Conservation (phyloP, 2,113 vertebrate genomes). For the Dendropsophus ebraccatus region DNA sequence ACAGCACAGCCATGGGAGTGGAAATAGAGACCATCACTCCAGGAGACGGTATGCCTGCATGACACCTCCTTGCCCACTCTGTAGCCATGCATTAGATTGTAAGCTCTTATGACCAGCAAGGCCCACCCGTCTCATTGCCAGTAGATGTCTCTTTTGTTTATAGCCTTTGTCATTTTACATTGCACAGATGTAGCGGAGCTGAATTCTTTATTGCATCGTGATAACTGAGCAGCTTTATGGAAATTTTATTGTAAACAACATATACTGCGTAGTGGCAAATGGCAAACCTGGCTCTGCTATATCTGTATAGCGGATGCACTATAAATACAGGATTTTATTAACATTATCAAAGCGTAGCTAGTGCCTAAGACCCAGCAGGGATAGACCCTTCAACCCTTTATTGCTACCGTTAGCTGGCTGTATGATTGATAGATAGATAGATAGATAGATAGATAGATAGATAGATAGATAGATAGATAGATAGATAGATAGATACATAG, state of each 20-base stretch:
- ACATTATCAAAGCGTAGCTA: not conserved
- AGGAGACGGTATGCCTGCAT: constrained; percentile 83
- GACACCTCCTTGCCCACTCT: not conserved
- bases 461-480: not conserved
- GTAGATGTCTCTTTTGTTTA: not conserved
- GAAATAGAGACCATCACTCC: constrained; percentile 95
- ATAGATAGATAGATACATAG: not conserved
- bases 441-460: not conserved
- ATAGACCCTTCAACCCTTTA: not conserved
- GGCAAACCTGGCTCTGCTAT: not conserved
- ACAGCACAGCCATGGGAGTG: constrained; percentile 82
- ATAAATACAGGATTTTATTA: not conserved
- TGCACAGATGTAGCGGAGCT: not conserved
- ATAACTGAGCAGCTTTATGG: not conserved
- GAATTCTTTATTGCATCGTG: not conserved
- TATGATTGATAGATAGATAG: not conserved
- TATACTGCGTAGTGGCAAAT: not conserved
- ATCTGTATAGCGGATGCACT: not conserved
- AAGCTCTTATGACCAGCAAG: not conserved
- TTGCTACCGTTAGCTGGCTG: not conserved
- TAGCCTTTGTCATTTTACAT: not conserved
- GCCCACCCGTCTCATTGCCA: not conserved
- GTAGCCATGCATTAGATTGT: not conserved
- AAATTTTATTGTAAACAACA: not conserved
- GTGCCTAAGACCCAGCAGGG: not conserved